phyloP scores from a whole-genome alignment of 2,797 vertebrate species.

The Buceros bicornis region DNA sequence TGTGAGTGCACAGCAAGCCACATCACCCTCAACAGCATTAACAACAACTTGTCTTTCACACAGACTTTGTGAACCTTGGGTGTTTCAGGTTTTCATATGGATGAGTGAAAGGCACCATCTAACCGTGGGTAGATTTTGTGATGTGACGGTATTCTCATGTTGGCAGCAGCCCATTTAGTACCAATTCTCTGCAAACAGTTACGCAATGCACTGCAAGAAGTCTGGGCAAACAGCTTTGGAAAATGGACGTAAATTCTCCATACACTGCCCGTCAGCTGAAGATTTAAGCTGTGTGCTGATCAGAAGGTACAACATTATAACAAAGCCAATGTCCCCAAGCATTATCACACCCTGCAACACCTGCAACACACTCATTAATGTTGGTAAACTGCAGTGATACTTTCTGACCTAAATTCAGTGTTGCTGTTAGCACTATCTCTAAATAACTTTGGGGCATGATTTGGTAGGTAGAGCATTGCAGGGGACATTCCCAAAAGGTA shows the following conservation, averaged over 20 bases:
- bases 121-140: background rate
- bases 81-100: background rate
- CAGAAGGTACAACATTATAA: background rate
- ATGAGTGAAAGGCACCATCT: background rate
- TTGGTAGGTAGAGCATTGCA: background rate
- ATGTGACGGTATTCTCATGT: fast-evolving
- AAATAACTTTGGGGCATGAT: background rate
- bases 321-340: background rate
- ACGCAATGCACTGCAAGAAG: background rate
- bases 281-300: background rate
- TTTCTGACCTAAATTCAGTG: background rate
- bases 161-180: background rate
- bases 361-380: background rate
- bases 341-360: background rate
- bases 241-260: background rate
- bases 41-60: background rate
- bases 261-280: background rate
- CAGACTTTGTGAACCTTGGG: background rate
- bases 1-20: background rate
- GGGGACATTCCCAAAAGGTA: background rate
- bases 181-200: background rate
- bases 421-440: background rate
- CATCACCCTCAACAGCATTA: background rate
- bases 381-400: background rate
- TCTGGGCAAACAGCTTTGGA: background rate